Evolutionary conservation across 2,888 invertebrate genomes (phyloP).

Genomic region (Teleiodes luculella): DNA sequence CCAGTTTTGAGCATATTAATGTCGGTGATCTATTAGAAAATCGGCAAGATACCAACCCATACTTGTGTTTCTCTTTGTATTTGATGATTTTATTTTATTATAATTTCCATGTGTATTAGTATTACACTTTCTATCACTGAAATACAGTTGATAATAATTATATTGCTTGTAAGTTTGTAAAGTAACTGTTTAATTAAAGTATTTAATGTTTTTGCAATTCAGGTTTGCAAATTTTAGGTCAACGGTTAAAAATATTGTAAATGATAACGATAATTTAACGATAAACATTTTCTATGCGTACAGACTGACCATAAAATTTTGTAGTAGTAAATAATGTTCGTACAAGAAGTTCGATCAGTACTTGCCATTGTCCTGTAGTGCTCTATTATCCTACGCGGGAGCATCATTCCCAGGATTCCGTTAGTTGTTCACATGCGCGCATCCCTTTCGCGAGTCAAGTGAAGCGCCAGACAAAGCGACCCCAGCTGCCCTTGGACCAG

Average conservation of each 20-base stretch:
- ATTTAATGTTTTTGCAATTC: no score
- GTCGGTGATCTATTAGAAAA: conserved; percentile 76
- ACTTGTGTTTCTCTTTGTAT: conserved; percentile 49
- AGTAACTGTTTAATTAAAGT: no score
- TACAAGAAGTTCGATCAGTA: neutral
- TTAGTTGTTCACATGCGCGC: conserved; percentile 64
- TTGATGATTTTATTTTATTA: conserved; percentile 51
- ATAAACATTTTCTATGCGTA: no score
- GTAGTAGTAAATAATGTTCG: neutral
- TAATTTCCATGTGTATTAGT: conserved; percentile 55
- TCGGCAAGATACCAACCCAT: conserved; percentile 52
- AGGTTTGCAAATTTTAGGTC: no score
- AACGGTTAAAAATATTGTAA: no score
- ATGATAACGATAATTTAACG: no score
- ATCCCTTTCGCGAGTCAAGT: conserved; percentile 77
- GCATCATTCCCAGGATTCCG: conserved; percentile 64
- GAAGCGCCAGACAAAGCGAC: conserved; percentile 62
- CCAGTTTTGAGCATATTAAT: conserved; percentile 70
- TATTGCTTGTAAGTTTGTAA: no score
- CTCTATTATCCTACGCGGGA: conserved; percentile 35
- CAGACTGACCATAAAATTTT: neutral
- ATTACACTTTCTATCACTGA: conserved; percentile 42
- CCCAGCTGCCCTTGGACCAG: conserved; percentile 59
- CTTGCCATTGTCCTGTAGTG: conserved; percentile 49
- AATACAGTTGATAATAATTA: conserved; percentile 37